phyloP scores from a whole-genome alignment of 2,113 vertebrate genomes.

The Anhinga anhinga region DNA sequence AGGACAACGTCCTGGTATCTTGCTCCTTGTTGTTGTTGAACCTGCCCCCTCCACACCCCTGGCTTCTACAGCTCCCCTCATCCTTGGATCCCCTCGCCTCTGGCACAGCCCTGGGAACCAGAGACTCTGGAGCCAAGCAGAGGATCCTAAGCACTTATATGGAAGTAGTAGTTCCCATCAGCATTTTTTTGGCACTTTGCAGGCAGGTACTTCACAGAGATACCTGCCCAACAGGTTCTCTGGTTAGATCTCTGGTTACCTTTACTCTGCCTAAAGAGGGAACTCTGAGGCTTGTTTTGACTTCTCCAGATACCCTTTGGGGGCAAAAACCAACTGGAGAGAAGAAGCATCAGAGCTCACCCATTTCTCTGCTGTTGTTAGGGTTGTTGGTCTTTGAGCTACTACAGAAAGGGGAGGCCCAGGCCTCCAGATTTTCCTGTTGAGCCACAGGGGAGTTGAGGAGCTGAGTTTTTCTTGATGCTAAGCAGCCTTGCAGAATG shows the following conservation, averaged over 20 bases:
- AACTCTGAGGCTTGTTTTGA: background rate
- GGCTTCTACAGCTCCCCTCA: background rate
- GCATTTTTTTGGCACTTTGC: background rate
- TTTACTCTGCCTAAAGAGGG: background rate
- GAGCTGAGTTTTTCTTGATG: background rate
- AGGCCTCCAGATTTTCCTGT: background rate
- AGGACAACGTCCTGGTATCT: slow-evolving; percentile 82
- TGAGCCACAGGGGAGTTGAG: background rate
- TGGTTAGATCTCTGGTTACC: background rate
- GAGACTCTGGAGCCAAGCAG: background rate
- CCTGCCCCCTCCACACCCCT: background rate
- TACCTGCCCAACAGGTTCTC: background rate
- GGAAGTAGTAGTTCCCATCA: background rate
- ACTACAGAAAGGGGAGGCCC: background rate
- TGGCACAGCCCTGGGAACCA: background rate
- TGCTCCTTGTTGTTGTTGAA: background rate
- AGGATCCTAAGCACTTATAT: background rate
- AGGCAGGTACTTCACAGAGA: background rate
- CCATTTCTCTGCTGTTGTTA: background rate
- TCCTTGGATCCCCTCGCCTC: background rate
- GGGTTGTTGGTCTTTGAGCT: background rate
- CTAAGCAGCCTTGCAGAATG: background rate
- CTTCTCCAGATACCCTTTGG: background rate
- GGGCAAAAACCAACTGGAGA: background rate
- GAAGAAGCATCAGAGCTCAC: background rate